A percentile compares a stretch with the other conserved stretches of the same genome.
phyloP scores from a whole-genome alignment of 1,140 invertebrate species.

The Batillaria attramentaria region DNA sequence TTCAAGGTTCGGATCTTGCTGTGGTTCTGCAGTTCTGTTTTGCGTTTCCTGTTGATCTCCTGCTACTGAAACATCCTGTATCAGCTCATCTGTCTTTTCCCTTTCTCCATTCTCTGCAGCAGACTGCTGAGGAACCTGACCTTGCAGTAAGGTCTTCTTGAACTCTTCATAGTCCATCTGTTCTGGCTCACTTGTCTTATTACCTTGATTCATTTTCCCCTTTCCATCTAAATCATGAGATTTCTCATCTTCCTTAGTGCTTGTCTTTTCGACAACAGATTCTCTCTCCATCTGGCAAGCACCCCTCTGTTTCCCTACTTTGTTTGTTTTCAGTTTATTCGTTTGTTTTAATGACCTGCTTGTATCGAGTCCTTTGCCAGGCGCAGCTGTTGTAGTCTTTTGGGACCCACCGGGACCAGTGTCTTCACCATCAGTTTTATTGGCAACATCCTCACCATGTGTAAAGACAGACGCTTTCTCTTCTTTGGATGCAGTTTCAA shows the following conservation, averaged over 20 bases:
- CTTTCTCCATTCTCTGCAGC: too few relatives aligned
- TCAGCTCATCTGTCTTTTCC: too few relatives aligned
- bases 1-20: too few relatives aligned
- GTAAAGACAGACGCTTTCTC: too few relatives aligned
- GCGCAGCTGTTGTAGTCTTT: not conserved
- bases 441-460: too few relatives aligned
- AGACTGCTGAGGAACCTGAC: too few relatives aligned
- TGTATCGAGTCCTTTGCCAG: not conserved
- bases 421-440: too few relatives aligned
- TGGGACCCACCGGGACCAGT: not conserved
- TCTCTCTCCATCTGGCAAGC: not conserved
- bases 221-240: not conserved
- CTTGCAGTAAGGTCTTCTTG: not conserved
- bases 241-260: not conserved
- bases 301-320: not conserved
- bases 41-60: too few relatives aligned
- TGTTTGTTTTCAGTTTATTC: not conserved
- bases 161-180: constrained; percentile 30
- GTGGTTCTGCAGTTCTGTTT: too few relatives aligned
- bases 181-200: constrained; percentile 1
- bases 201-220: too few relatives aligned
- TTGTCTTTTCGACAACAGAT: not conserved
- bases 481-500: not conserved
- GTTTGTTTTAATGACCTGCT: not conserved
- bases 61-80: too few relatives aligned